A percentile compares a stretch with the other conserved stretches of the same genome.
These are phyloP conservation scores for Halichondria panicea DNA, from an alignment of 37 sponge, comb jelly and placozoan genomes.

Conservation along the genomic window DNA sequence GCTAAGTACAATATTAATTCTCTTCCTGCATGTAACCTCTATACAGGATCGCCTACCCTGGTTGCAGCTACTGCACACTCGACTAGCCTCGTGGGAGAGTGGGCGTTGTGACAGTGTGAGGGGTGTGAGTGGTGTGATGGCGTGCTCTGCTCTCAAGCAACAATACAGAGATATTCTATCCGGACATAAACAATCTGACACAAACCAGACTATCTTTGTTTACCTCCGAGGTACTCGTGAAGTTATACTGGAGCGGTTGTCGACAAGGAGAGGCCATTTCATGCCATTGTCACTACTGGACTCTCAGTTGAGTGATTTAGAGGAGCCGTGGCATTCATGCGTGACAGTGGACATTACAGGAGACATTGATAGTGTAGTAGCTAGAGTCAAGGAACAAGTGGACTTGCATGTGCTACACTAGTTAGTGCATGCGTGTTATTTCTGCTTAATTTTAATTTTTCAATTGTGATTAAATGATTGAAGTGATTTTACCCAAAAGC, in stretches of 20 bases:
- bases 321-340: too few relatives aligned
- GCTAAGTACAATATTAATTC: too few relatives aligned
- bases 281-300: constrained; percentile 67
- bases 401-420: too few relatives aligned
- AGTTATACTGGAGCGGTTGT: constrained; percentile 28
- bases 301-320: too few relatives aligned
- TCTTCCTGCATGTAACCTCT: too few relatives aligned
- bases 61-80: constrained; percentile 43
- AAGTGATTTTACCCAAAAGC: too few relatives aligned
- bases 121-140: constrained; percentile 46
- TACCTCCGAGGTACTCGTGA: constrained; percentile 48
- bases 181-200: not conserved
- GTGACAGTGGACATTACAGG: too few relatives aligned
- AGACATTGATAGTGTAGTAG: too few relatives aligned
- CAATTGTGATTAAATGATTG: too few relatives aligned
- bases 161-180: constrained; percentile 53
- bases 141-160: constrained; percentile 77
- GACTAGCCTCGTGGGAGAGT: not conserved
- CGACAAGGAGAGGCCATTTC: constrained; percentile 58
- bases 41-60: constrained; percentile 69
- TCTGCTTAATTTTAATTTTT: too few relatives aligned
- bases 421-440: too few relatives aligned
- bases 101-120: not conserved
- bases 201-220: constrained; percentile 28
- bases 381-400: too few relatives aligned